These are phyloP conservation scores for Blastobasis lacticolella DNA, from an alignment of 2,888 invertebrate species.

Conservation along the genomic window DNA sequence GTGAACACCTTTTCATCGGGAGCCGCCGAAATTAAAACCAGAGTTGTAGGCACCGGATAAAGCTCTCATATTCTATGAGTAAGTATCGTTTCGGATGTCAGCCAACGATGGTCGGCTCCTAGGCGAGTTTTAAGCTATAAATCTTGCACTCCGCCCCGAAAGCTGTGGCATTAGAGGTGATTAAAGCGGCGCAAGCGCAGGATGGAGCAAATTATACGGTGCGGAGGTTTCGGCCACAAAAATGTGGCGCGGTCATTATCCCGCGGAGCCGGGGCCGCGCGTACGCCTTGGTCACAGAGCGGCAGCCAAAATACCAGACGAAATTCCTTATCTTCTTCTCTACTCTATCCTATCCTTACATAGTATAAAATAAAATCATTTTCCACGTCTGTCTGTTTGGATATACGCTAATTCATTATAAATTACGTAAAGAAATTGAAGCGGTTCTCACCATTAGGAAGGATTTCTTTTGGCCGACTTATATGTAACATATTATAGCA, in stretches of 20 bases:
- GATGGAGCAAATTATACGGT: conserved; percentile 64
- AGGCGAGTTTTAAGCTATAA: conserved; percentile 30
- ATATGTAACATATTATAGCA: too few relatives aligned
- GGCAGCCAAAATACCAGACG: too few relatives aligned
- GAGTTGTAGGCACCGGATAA: not conserved
- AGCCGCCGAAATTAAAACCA: conserved; percentile 13
- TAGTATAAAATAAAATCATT: too few relatives aligned
- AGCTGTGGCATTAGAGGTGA: conserved; percentile 51
- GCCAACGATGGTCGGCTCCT: conserved; percentile 3
- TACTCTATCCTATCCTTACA: too few relatives aligned
- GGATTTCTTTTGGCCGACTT: too few relatives aligned
- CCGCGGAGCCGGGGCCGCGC: conserved; percentile 28
- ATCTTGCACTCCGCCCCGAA: conserved; percentile 43
- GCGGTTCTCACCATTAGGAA: too few relatives aligned
- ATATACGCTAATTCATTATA: too few relatives aligned
- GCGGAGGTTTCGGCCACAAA: conserved; percentile 36
- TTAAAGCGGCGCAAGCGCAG: conserved; percentile 51
- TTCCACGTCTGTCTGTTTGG: too few relatives aligned
- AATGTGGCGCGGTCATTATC: conserved; percentile 50
- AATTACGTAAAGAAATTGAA: too few relatives aligned
- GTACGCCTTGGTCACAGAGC: conserved; percentile 19
- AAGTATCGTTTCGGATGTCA: not conserved
- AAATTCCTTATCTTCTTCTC: too few relatives aligned
- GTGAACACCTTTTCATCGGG: conserved; percentile 10
- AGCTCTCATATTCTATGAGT: not conserved